Conservation (phyloP, 1,140 invertebrate genomes). For the Platyura marginata region DNA sequence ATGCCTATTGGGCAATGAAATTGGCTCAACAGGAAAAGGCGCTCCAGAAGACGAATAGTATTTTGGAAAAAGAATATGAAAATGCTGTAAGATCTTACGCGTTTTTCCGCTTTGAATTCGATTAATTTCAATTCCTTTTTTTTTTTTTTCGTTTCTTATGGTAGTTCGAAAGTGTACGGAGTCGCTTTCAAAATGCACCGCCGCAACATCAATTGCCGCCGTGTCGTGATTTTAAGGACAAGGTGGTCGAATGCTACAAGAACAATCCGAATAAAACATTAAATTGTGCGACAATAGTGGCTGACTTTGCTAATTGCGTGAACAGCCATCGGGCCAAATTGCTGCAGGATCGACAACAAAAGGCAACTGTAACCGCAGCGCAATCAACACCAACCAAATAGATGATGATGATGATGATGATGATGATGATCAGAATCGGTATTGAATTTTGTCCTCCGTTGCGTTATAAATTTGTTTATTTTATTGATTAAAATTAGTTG, state of each 20-base stretch:
- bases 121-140: background rate
- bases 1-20: conserved; percentile 28
- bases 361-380: too few relatives aligned
- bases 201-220: conserved; percentile 22
- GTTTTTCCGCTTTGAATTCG: background rate
- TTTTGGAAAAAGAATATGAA: conserved; percentile 29
- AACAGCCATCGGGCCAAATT: conserved; percentile 22
- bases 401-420: too few relatives aligned
- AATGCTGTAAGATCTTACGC: conserved; percentile 15
- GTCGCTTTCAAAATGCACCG: conserved; percentile 18
- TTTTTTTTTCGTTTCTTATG: too few relatives aligned
- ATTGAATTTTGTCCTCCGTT: too few relatives aligned
- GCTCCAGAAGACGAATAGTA: conserved; percentile 26
- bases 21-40: conserved; percentile 26
- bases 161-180: conserved; percentile 14
- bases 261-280: conserved; percentile 29
- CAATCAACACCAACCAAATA: too few relatives aligned
- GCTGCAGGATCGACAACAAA: too few relatives aligned
- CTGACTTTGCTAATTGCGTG: conserved; percentile 30
- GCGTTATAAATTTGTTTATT: too few relatives aligned
- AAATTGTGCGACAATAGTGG: conserved; percentile 28
- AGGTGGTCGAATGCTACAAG: conserved; percentile 30
- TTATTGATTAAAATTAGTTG: too few relatives aligned
- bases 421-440: too few relatives aligned
- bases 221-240: conserved; percentile 25